Conservation (phyloP, 2,888 invertebrate genomes). For the Drosophila borborema region DNA sequence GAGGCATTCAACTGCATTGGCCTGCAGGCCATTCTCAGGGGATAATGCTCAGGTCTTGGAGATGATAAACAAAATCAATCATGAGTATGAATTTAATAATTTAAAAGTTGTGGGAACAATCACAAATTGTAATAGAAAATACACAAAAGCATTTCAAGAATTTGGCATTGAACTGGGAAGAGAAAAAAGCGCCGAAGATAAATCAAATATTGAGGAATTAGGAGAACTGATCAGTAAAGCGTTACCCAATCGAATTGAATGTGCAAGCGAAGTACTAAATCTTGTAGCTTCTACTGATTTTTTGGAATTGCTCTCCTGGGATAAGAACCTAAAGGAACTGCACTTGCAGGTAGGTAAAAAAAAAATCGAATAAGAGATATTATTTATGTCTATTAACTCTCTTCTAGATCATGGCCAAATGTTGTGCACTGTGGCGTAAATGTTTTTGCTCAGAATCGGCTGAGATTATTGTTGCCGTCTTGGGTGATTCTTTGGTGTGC, state of each 20-base stretch:
- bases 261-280: conserved; percentile 36
- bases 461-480: conserved; percentile 4
- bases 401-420: conserved; percentile 41
- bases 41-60: conserved; percentile 21
- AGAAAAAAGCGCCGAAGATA: neutral
- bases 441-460: conserved; percentile 15
- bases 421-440: conserved; percentile 43
- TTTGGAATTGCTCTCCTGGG: conserved; percentile 16
- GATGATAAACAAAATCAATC: conserved; percentile 38
- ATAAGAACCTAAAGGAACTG: conserved; percentile 24
- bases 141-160: conserved; percentile 8
- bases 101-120: conserved; percentile 42
- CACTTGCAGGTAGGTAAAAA: conserved; percentile 27
- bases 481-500: conserved; percentile 10
- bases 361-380: neutral
- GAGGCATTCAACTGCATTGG: conserved; percentile 34
- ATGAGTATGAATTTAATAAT: conserved; percentile 33
- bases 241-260: conserved; percentile 33
- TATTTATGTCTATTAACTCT: neutral
- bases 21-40: conserved; percentile 26
- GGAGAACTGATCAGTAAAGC: neutral
- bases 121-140: conserved; percentile 10
- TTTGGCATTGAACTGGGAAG: conserved; percentile 26
- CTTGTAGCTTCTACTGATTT: conserved; percentile 36
- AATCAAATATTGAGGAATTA: conserved; percentile 1